A percentile compares a stretch with the other conserved stretches of the same genome.
phyloP scores from a whole-genome alignment of 30 jellyfish, hydroid and myxozoan species.

The Phacellophora camtschatica region DNA sequence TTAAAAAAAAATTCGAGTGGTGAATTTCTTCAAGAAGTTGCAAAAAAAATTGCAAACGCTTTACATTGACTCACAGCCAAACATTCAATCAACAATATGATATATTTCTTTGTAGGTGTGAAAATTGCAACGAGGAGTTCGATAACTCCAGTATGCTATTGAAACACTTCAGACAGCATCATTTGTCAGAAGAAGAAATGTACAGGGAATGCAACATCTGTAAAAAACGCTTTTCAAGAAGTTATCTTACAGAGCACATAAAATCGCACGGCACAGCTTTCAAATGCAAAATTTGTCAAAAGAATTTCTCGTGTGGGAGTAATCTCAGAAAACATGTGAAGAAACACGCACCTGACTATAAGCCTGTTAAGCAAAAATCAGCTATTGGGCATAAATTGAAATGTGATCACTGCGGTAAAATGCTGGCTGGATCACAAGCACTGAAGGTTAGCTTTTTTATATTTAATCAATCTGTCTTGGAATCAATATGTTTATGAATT shows the following conservation, averaged over 20 bases:
- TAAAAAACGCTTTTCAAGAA: slow-evolving; percentile 25
- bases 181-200: slow-evolving; percentile 12
- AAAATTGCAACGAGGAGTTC: slow-evolving; percentile 5
- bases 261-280: slow-evolving; percentile 42
- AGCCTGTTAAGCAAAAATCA: slow-evolving; percentile 1
- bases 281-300: slow-evolving; percentile 33
- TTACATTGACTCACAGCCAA: no score
- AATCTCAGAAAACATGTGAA: slow-evolving; percentile 48
- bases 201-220: slow-evolving; percentile 8
- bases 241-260: slow-evolving; percentile 43
- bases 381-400: background rate
- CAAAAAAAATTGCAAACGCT: no score
- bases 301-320: slow-evolving; percentile 52
- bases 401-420: slow-evolving; percentile 53
- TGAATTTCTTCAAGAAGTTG: no score
- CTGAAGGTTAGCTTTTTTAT: slow-evolving; percentile 22
- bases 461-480: no score
- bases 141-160: background rate
- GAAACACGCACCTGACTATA: slow-evolving; percentile 46
- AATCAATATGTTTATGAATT: no score
- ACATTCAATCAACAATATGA: no score
- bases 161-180: slow-evolving; percentile 26
- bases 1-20: no score
- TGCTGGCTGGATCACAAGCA: slow-evolving; percentile 38
- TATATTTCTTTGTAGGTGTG: slow-evolving; percentile 9